Evolutionary conservation across 2,888 invertebrate genomes (phyloP), one percentile per base, ranked within the genome.

Genomic region (Girardia tigrina): DNA sequence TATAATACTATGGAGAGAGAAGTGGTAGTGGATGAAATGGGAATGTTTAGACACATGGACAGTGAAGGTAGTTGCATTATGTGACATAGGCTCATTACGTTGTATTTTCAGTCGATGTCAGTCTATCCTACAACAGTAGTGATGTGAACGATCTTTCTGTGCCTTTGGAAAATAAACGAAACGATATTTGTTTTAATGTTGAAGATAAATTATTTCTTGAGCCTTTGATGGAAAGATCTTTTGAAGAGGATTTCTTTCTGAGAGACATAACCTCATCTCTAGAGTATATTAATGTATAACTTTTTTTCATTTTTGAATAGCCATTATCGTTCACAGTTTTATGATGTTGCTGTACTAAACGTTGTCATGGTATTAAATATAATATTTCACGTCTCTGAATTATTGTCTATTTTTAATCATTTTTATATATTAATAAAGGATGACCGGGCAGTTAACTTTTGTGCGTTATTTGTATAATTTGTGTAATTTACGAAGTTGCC

Each of bases 121-220:
- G 56, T 56, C 2, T 56, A n/a, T 12, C 56, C 56, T 23, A 56
- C n/a, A 56, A 23, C n/a, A 23, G 23, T 16, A 56, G 56, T 56
- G 56, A n/a, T n/a, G 12, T 12, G 12, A 56, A 23, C 20, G 56
- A 56, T 8, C n/a, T 56, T 56, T 56, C 20, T 56, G 56, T 56
- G 56, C 56, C 56, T 56, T 56, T 16, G 23, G 56, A 56, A 8
- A 6, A 20, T n/a, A 56, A 56, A 56, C 56, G 23, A n/a, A 56
- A n/a, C 23, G 56, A 56, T 56, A 56, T 56, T 12, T 56, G 56
- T 16, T 56, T 56, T 56, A 20, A n/a, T 20, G n/a, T 56, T 6
- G 56, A 56, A 56, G 56, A 56, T 56, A 56, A 56, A 56, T 12
- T 56, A 56, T 56, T 56, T 56, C 56, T 56, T 56, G 56, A 56